Evolutionary conservation across 92 coral and sea anemone species (phyloP).

Genomic region (Paramuricea clavata): DNA sequence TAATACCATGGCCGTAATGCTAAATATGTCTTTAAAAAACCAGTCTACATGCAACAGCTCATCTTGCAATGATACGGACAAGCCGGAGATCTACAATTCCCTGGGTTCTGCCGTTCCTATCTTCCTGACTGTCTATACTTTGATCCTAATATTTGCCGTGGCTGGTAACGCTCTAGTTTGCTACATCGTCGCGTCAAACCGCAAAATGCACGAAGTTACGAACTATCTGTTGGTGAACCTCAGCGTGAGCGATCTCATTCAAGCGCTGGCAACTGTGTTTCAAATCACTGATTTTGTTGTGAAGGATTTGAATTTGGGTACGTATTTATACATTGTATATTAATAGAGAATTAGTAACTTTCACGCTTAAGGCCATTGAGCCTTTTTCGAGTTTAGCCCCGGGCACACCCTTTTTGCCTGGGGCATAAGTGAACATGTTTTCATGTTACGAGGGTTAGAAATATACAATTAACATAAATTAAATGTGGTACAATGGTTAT

Average conservation of each 20-base stretch:
- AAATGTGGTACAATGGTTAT: too few relatives aligned
- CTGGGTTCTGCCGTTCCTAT: background rate
- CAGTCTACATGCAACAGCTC: background rate
- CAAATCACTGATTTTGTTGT: conserved; percentile 27
- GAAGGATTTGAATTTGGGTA: conserved; percentile 30
- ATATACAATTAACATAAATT: too few relatives aligned
- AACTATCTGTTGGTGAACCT: conserved; percentile 37
- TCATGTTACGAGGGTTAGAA: too few relatives aligned
- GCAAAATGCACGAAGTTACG: conserved; percentile 22
- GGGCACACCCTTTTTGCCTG: too few relatives aligned
- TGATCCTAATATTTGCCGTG: conserved; percentile 23
- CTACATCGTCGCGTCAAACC: conserved; percentile 15
- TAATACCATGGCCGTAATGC: background rate
- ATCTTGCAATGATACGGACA: background rate
- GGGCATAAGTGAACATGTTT: too few relatives aligned
- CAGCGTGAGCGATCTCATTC: conserved; percentile 48
- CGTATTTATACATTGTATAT: too few relatives aligned
- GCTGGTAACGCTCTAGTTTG: conserved; percentile 21
- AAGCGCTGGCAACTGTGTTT: conserved; percentile 9
- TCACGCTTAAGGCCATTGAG: too few relatives aligned
- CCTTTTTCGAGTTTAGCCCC: too few relatives aligned
- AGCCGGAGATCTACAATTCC: background rate
- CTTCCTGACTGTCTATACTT: conserved; percentile 15
- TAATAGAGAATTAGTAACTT: too few relatives aligned
- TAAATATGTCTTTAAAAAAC: background rate